Percentiles rank a stretch among this genome's conserved stretches.
These are phyloP conservation scores for Eupleurogrammus muticus DNA, from an alignment of 2,797 vertebrate genomes.

Conservation along the genomic window DNA sequence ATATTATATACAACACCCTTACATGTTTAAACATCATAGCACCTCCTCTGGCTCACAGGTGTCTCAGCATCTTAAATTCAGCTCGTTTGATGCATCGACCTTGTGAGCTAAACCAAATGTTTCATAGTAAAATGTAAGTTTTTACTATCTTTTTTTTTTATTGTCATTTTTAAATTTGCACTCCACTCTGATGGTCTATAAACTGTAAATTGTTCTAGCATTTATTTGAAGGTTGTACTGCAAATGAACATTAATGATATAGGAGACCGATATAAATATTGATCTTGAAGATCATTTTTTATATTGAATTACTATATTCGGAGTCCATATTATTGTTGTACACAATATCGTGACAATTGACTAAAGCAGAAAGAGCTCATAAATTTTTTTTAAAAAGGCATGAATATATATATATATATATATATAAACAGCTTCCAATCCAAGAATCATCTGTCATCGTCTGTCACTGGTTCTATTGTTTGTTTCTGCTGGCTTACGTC, in stretches of 20 bases:
- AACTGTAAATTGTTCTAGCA: background rate
- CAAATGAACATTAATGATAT: background rate
- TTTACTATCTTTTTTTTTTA: background rate
- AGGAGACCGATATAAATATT: no score
- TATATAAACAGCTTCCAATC: background rate
- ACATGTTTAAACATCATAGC: slow-evolving; percentile 39
- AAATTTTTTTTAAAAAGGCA: background rate
- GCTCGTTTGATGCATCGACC: slow-evolving; percentile 17
- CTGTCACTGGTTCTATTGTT: background rate
- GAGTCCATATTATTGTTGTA: background rate
- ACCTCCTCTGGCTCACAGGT: slow-evolving; percentile 63
- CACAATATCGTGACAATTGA: background rate
- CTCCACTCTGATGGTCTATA: no score
- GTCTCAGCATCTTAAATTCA: slow-evolving; percentile 33
- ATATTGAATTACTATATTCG: background rate
- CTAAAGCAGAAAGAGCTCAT: background rate
- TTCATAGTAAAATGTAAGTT: slow-evolving; percentile 1
- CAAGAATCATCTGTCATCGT: background rate
- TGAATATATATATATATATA: background rate
- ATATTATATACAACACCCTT: background rate
- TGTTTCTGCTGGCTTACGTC: background rate
- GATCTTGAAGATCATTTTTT: background rate
- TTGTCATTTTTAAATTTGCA: background rate
- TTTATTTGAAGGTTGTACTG: slow-evolving; percentile 1
- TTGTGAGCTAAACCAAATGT: slow-evolving; percentile 17